These are phyloP conservation scores for Dicycla oo DNA, from an alignment of 2,888 invertebrate genomes.

Conservation along the genomic window DNA sequence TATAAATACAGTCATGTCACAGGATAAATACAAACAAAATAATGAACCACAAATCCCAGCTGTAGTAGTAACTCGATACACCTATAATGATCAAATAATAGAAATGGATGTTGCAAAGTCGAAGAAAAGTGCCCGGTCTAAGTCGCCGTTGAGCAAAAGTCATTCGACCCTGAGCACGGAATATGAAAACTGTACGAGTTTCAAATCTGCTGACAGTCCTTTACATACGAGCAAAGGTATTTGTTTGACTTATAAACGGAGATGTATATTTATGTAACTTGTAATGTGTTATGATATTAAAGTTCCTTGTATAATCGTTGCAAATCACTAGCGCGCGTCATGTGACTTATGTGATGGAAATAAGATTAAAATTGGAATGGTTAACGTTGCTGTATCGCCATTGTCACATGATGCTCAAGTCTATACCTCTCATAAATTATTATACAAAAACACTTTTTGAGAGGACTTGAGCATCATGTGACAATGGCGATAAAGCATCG, in stretches of 20 bases:
- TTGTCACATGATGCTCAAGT: constrained; percentile 17
- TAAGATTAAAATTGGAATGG: neutral
- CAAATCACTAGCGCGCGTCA: neutral
- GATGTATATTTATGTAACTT: constrained; percentile 11
- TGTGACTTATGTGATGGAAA: neutral
- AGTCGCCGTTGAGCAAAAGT: constrained; percentile 83
- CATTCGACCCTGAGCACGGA: constrained; percentile 84
- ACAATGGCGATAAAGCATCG: neutral
- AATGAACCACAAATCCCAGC: constrained; percentile 71
- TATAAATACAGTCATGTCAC: constrained; percentile 78
- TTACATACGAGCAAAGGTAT: constrained; percentile 77
- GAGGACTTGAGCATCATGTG: constrained; percentile 22
- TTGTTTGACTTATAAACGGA: constrained; percentile 3
- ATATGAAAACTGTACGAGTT: constrained; percentile 80
- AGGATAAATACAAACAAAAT: constrained; percentile 72
- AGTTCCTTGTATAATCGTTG: neutral
- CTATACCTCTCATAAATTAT: constrained; percentile 10
- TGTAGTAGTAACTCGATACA: constrained; percentile 71
- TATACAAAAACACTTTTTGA: constrained; percentile 10
- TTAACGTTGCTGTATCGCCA: neutral
- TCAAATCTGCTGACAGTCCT: constrained; percentile 81
- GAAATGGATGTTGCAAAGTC: constrained; percentile 59
- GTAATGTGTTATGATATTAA: neutral
- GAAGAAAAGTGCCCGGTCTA: constrained; percentile 73
- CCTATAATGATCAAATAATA: constrained; percentile 44